Conservation (phyloP, 2,113 vertebrate genomes). For the Scolopax mira region DNA sequence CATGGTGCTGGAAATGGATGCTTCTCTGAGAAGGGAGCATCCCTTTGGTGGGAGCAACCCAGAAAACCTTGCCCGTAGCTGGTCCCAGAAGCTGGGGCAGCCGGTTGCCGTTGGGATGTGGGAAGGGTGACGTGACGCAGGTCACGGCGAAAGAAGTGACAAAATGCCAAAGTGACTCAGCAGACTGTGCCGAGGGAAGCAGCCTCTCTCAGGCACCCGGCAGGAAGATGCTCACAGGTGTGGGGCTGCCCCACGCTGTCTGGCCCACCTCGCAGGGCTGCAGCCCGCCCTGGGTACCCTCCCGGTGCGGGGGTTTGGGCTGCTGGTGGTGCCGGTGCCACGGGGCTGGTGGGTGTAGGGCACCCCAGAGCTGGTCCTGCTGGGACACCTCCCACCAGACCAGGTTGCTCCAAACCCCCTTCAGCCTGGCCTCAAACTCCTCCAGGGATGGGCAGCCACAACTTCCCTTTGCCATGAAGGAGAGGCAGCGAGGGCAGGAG, state of each 20-base stretch:
- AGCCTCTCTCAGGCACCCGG: fast-evolving
- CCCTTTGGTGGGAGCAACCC: neutral
- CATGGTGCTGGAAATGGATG: fast-evolving
- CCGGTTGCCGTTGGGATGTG: neutral
- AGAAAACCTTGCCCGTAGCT: fast-evolving
- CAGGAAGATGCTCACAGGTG: neutral
- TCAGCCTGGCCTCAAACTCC: too few species aligned
- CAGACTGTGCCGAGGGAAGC: neutral
- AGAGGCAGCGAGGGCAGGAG: neutral
- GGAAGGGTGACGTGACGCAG: neutral
- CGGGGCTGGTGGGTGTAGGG: neutral
- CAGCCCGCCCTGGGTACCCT: neutral
- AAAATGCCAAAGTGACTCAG: neutral
- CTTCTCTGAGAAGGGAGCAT: fast-evolving
- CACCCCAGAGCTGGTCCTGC: neutral
- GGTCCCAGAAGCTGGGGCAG: neutral
- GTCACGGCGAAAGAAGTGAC: neutral
- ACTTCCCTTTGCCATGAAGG: too few species aligned
- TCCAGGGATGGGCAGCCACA: too few species aligned
- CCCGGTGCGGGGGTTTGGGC: neutral
- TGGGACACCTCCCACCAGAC: too few species aligned
- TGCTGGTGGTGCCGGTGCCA: neutral
- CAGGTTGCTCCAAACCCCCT: too few species aligned
- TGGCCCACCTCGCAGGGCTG: neutral
- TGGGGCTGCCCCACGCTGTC: neutral